A percentile compares a stretch with the other conserved stretches of the same genome.
Conservation (phyloP, 2,797 vertebrate species). For the Sorex maritimensis region DNA sequence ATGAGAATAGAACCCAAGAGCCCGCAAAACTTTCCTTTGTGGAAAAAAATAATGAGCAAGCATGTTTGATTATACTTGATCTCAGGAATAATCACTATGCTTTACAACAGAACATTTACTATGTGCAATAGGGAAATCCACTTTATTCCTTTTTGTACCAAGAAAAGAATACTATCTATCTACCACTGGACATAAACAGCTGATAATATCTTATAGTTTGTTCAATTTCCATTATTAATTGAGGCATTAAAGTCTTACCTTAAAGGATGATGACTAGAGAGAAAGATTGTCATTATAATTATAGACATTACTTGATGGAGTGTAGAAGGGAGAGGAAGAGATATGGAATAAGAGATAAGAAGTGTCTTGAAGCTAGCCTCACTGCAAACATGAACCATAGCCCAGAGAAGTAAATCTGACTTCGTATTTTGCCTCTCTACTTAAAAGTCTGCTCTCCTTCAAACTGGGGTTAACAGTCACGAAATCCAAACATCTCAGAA, state of each 20-base stretch:
- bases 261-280: background rate
- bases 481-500: background rate
- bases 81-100: background rate
- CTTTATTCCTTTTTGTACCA: background rate
- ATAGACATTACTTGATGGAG: background rate
- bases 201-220: constrained; percentile 28
- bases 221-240: background rate
- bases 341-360: background rate
- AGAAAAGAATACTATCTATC: background rate
- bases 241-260: background rate
- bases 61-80: background rate
- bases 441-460: background rate
- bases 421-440: background rate
- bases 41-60: background rate
- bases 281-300: background rate
- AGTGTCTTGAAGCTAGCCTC: background rate
- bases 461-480: background rate
- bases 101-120: background rate
- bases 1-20: too few species aligned
- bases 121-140: background rate
- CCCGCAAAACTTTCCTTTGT: background rate
- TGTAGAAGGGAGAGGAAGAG: background rate
- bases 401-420: background rate
- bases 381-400: background rate
- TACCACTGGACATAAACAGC: background rate